Evolutionary conservation across 2,797 vertebrate species (phyloP).

Genomic region (Tamandua tetradactyla): DNA sequence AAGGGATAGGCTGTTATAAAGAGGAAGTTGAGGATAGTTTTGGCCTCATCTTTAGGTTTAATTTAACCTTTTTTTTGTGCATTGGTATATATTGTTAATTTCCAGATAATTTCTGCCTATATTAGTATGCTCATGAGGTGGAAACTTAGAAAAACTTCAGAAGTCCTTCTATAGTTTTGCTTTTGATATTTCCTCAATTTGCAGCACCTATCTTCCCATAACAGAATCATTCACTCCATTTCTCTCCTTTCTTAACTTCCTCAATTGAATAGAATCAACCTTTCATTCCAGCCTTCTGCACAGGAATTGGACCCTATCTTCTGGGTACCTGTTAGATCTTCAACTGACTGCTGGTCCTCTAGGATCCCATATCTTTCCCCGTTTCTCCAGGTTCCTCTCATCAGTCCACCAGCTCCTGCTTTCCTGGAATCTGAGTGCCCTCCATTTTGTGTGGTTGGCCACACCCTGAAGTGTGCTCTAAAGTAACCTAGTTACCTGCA

Average conservation of each 20-base stretch:
- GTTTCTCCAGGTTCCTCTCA: neutral
- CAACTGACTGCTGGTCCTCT: neutral
- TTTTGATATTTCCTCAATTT: neutral
- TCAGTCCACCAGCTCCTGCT: neutral
- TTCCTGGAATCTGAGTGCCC: no score
- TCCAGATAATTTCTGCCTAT: constrained; percentile 29
- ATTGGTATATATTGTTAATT: neutral
- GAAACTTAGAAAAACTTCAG: neutral
- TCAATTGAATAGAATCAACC: neutral
- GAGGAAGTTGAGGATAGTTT: constrained; percentile 35
- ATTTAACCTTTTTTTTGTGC: constrained; percentile 29
- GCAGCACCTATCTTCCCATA: neutral
- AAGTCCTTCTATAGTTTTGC: neutral
- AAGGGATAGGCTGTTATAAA: neutral
- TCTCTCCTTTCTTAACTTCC: neutral
- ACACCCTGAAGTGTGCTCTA: neutral
- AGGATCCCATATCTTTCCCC: neutral
- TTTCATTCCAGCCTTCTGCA: neutral
- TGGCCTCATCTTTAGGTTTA: constrained; percentile 27
- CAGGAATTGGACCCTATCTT: neutral
- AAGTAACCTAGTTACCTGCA: neutral
- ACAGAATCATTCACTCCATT: neutral
- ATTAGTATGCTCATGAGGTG: neutral
- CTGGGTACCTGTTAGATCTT: neutral
- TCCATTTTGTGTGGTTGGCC: neutral